These are phyloP conservation scores for Drosophila longiperda DNA, from an alignment of 2,888 invertebrate species.

Conservation along the genomic window DNA sequence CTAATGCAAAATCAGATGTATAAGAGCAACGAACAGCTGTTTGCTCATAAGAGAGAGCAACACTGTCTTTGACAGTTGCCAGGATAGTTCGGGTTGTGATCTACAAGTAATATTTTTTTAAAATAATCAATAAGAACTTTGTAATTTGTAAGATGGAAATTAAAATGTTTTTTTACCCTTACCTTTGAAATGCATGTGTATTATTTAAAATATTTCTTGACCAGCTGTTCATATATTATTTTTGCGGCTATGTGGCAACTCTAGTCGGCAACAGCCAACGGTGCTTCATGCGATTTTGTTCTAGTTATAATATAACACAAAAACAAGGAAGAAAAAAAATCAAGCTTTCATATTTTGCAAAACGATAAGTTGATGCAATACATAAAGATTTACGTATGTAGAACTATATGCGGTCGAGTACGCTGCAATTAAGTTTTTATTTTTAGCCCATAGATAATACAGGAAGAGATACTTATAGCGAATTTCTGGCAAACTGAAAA, in stretches of 20 bases:
- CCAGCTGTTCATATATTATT: conserved; percentile 6
- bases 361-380: conserved; percentile 8
- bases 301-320: conserved; percentile 50
- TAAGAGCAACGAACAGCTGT: conserved; percentile 58
- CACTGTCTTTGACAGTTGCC: conserved; percentile 1
- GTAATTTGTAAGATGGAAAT: not conserved
- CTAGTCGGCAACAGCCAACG: conserved; percentile 36
- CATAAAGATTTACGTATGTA: not conserved
- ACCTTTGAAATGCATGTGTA: not conserved
- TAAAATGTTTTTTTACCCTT: not conserved
- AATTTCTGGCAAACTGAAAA: conserved; percentile 37
- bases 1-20: conserved; percentile 29
- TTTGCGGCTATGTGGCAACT: conserved; percentile 35
- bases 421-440: conserved; percentile 4
- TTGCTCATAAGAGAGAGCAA: conserved; percentile 17
- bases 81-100: not conserved
- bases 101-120: not conserved
- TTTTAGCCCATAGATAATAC: conserved; percentile 5
- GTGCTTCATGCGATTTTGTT: conserved; percentile 46
- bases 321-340: conserved; percentile 18
- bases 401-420: not conserved
- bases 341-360: conserved; percentile 22
- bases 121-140: not conserved
- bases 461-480: conserved; percentile 13
- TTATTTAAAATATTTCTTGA: not conserved